Evolutionary conservation across 2,113 vertebrate genomes (phyloP).

Genomic region (Zootoca vivipara): DNA sequence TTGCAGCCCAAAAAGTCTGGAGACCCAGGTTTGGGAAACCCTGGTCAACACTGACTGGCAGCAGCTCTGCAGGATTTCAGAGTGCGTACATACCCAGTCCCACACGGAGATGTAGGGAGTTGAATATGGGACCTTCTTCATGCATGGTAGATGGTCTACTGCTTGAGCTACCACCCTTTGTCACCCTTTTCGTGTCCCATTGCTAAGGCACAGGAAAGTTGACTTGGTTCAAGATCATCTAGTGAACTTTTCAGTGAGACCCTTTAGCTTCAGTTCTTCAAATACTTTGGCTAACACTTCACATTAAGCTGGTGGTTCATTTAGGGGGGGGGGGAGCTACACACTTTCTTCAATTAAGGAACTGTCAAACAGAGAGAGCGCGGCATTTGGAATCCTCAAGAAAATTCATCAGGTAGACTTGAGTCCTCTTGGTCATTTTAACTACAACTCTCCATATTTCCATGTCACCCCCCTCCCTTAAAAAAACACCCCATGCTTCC

Average conservation of each 20-base stretch:
- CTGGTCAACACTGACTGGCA: too few relatives aligned
- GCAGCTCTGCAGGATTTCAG: too few relatives aligned
- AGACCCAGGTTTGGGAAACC: too few relatives aligned
- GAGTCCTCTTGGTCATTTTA: conserved; percentile 8
- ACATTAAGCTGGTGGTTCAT: neutral
- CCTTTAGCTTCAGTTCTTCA: neutral
- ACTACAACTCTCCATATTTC: conserved; percentile 23
- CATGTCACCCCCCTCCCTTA: neutral
- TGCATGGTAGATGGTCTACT: too few relatives aligned
- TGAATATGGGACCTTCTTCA: too few relatives aligned
- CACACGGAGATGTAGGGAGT: too few relatives aligned
- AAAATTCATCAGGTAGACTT: neutral
- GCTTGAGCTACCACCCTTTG: too few relatives aligned
- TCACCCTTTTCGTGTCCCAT: too few relatives aligned
- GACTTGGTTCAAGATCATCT: neutral
- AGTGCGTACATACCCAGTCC: too few relatives aligned
- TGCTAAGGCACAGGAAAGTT: neutral
- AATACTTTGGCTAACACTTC: neutral
- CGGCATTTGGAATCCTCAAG: neutral
- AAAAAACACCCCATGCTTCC: neutral
- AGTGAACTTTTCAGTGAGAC: neutral
- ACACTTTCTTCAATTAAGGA: neutral
- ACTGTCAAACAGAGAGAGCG: neutral
- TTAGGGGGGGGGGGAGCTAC: neutral
- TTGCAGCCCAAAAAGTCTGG: too few relatives aligned